These are phyloP conservation scores for Phataginus tetradactyla DNA, from an alignment of 2,797 vertebrate genomes.

Conservation along the genomic window DNA sequence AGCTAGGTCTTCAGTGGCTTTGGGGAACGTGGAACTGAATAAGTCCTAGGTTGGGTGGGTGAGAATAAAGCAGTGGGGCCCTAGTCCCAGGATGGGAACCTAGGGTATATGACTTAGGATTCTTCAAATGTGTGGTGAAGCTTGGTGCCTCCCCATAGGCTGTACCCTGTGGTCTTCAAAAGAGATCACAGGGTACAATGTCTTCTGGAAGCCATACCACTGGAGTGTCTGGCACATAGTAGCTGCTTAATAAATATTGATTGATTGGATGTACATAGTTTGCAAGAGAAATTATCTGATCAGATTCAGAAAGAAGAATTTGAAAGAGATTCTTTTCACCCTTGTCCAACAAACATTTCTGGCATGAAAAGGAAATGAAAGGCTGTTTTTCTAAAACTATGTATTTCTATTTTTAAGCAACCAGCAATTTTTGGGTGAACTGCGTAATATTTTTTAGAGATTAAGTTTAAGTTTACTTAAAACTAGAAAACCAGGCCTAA, in stretches of 20 bases:
- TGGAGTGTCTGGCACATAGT: not conserved
- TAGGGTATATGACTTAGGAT: not conserved
- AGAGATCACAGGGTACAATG: not conserved
- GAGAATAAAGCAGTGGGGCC: not conserved
- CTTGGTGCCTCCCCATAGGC: not conserved
- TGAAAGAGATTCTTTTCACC: not conserved
- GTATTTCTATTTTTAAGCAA: not conserved
- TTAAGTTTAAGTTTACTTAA: not conserved
- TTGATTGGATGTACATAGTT: not conserved
- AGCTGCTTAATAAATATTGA: not conserved
- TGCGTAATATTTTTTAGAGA: not conserved
- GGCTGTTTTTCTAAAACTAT: not conserved
- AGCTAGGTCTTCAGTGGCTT: not conserved
- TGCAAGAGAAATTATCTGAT: not conserved
- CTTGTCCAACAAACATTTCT: not conserved
- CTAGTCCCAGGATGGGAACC: not conserved
- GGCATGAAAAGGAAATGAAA: conserved; percentile 1
- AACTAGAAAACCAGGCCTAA: conserved; percentile 2
- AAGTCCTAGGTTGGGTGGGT: not conserved
- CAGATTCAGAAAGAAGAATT: conserved; percentile 22
- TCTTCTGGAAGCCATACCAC: not conserved
- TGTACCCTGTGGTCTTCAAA: not conserved
- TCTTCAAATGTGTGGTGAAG: not conserved
- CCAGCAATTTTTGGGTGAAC: not conserved
- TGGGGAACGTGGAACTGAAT: not conserved